A percentile compares a stretch with the other conserved stretches of the same genome.
Evolutionary conservation across 2,113 vertebrate genomes (phyloP).

Genomic region (Sminthopsis crassicaudata): DNA sequence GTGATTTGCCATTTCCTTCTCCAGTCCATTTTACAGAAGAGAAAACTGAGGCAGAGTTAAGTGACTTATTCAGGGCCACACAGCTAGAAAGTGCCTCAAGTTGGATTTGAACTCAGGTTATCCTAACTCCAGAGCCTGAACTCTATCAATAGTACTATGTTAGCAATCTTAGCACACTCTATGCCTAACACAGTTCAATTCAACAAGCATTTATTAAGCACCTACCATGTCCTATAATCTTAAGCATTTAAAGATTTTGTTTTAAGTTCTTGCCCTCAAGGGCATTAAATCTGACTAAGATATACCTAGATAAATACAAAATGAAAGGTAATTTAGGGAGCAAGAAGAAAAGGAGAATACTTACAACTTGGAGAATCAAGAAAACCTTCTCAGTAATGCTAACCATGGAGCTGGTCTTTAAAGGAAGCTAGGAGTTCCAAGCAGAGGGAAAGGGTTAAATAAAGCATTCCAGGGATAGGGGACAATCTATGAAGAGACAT

Average conservation of each 20-base stretch:
- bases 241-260: neutral
- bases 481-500: neutral
- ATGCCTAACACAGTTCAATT: neutral
- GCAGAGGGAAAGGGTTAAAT: neutral
- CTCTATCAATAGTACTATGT: neutral
- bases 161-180: neutral
- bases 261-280: neutral
- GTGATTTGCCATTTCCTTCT: neutral
- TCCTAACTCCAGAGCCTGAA: neutral
- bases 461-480: neutral
- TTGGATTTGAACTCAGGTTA: neutral
- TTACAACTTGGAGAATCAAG: neutral
- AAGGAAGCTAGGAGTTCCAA: neutral
- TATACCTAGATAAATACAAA: neutral
- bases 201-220: neutral
- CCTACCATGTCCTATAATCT: neutral
- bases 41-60: neutral
- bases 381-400: neutral
- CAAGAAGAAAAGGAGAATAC: neutral
- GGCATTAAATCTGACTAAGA: neutral
- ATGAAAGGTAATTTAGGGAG: neutral
- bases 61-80: neutral
- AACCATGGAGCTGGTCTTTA: neutral
- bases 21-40: neutral
- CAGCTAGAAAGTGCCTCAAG: neutral